These are phyloP conservation scores for Oceanites oceanicus DNA, from an alignment of 2,113 vertebrate genomes.

Conservation along the genomic window DNA sequence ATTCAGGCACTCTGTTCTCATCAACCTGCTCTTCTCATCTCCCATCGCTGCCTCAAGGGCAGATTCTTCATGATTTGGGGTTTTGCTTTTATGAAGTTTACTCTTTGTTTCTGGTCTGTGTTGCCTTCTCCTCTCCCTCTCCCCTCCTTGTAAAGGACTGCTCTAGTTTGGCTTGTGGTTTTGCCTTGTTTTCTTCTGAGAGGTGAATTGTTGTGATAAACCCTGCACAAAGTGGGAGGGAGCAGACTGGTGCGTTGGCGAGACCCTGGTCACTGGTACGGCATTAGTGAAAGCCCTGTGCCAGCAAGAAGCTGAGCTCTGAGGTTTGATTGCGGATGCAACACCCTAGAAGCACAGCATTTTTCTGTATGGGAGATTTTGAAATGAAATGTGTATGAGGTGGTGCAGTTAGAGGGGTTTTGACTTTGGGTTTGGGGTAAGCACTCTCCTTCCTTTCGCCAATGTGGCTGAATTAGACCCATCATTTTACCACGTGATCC, in stretches of 20 bases:
- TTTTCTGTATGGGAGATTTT: not conserved
- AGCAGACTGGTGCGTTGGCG: not conserved
- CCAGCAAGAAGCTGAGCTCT: not conserved
- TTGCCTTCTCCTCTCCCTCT: not conserved
- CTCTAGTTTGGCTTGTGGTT: not conserved
- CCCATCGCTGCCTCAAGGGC: not conserved
- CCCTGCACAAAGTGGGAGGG: not conserved
- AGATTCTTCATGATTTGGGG: slow-evolving; percentile 12
- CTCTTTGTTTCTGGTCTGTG: not conserved
- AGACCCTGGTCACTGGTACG: not conserved
- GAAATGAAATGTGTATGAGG: not conserved
- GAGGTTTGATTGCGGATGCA: not conserved
- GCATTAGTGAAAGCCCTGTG: not conserved
- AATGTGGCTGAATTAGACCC: not conserved
- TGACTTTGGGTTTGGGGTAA: not conserved
- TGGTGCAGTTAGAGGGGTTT: not conserved
- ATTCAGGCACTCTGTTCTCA: not conserved
- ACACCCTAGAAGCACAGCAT: not conserved
- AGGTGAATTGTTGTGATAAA: not conserved
- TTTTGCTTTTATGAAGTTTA: slow-evolving; percentile 36
- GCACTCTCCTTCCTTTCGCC: not conserved
- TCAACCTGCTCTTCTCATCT: not conserved
- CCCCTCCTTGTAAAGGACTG: not conserved
- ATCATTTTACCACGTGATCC: not conserved
- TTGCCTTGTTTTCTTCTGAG: not conserved